Evolutionary conservation across 1,140 invertebrate species (phyloP).

Genomic region (Pseudobourletiella spinata): DNA sequence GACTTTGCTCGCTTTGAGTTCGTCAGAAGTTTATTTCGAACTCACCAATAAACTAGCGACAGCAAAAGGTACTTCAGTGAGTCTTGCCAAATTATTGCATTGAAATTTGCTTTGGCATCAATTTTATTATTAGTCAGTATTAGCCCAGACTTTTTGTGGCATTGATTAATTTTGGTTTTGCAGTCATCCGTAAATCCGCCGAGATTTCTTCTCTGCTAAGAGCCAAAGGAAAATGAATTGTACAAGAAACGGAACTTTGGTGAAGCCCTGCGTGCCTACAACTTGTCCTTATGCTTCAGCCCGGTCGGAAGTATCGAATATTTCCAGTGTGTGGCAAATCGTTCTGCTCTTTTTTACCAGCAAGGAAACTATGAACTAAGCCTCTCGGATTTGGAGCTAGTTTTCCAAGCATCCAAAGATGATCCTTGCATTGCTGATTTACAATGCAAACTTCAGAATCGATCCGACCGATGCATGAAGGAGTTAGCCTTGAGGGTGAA

Average conservation of each 20-base stretch:
- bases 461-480: neutral
- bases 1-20: too few species aligned
- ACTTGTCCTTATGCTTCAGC: conserved; percentile 18
- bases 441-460: neutral
- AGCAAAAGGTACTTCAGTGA: too few species aligned
- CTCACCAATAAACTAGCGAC: too few species aligned
- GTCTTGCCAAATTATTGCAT: too few species aligned
- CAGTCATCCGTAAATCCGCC: neutral
- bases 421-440: neutral
- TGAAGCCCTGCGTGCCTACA: conserved; percentile 22
- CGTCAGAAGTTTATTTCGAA: too few species aligned
- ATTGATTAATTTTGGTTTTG: neutral
- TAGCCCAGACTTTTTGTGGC: too few species aligned
- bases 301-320: conserved; percentile 7
- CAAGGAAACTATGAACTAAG: neutral
- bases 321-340: neutral
- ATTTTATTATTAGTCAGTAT: too few species aligned
- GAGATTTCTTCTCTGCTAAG: neutral
- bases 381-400: neutral
- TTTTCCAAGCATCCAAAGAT: neutral
- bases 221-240: conserved; percentile 3
- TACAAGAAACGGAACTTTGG: conserved; percentile 13
- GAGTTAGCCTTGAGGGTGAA: too few species aligned
- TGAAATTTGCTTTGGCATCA: too few species aligned
- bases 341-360: conserved; percentile 16